These are phyloP conservation scores for Caenorhabditis brenneri DNA, from an alignment of 1,140 invertebrate species.

Conservation along the genomic window DNA sequence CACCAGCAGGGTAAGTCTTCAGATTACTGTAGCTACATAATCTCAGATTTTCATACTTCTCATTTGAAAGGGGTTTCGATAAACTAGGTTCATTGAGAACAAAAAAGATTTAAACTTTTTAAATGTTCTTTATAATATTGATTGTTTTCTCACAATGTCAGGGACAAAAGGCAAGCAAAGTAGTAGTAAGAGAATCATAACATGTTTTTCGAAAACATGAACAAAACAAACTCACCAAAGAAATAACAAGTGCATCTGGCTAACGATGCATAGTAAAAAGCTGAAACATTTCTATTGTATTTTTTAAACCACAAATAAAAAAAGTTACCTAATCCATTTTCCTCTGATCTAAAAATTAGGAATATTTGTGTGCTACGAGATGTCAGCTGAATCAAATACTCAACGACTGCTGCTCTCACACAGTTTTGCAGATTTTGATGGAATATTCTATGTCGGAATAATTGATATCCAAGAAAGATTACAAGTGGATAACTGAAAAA, in stretches of 20 bases:
- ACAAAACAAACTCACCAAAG: not conserved
- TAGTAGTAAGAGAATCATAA: too few species aligned
- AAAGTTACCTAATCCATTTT: not conserved
- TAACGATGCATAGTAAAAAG: slow-evolving; percentile 17
- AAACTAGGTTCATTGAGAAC: too few species aligned
- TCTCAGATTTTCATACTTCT: too few species aligned
- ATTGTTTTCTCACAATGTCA: too few species aligned
- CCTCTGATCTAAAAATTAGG: slow-evolving; percentile 1
- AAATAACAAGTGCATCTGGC: slow-evolving; percentile 11
- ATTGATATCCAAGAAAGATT: not conserved
- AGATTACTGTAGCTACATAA: too few species aligned
- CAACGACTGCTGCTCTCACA: slow-evolving; percentile 2
- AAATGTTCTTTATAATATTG: too few species aligned
- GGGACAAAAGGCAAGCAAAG: too few species aligned
- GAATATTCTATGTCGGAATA: not conserved
- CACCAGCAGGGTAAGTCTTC: too few species aligned
- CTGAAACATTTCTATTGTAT: not conserved
- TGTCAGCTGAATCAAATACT: slow-evolving; percentile 1
- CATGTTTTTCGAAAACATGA: too few species aligned
- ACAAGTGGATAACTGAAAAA: not conserved
- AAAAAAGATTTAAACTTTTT: too few species aligned
- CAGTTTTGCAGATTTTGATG: slow-evolving; percentile 17
- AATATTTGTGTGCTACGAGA: not conserved
- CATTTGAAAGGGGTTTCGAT: too few species aligned
- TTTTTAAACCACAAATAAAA: not conserved